These are phyloP conservation scores for Axinella damicornis DNA, from an alignment of 37 sponge, comb jelly and placozoan species.

Conservation along the genomic window DNA sequence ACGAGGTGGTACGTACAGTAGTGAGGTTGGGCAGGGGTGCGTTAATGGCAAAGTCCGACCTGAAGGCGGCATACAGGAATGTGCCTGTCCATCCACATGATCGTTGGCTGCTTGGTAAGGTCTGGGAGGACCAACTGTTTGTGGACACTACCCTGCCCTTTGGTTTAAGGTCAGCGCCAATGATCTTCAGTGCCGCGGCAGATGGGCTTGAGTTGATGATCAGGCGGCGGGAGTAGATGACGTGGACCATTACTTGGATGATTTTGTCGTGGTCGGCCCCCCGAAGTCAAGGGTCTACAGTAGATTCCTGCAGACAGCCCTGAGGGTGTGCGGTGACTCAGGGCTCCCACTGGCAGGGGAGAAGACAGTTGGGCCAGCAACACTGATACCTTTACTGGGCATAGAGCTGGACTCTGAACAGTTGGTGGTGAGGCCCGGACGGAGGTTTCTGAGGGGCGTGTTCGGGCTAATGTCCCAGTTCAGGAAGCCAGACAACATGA, in stretches of 20 bases:
- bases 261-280: not conserved
- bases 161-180: too few species aligned
- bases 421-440: constrained; percentile 7
- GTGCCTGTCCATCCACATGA: constrained; percentile 44
- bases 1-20: not conserved
- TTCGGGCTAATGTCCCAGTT: constrained; percentile 11
- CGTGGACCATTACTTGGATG: too few species aligned
- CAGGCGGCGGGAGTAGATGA: too few species aligned
- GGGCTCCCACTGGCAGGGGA: too few species aligned
- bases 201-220: too few species aligned
- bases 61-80: too few species aligned
- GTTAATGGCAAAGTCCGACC: too few species aligned
- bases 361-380: too few species aligned
- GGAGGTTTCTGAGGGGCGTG: constrained; percentile 20
- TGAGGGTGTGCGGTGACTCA: too few species aligned
- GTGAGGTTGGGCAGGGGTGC: not conserved
- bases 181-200: too few species aligned
- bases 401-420: constrained; percentile 4
- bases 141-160: not conserved
- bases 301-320: not conserved
- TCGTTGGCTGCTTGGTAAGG: constrained; percentile 20
- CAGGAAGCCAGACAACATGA: constrained; percentile 7
- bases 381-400: constrained; percentile 23
- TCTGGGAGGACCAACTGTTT: not conserved
- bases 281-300: not conserved